These are phyloP conservation scores for Prenolepis imparis DNA, from an alignment of 2,888 invertebrate genomes.

Conservation along the genomic window DNA sequence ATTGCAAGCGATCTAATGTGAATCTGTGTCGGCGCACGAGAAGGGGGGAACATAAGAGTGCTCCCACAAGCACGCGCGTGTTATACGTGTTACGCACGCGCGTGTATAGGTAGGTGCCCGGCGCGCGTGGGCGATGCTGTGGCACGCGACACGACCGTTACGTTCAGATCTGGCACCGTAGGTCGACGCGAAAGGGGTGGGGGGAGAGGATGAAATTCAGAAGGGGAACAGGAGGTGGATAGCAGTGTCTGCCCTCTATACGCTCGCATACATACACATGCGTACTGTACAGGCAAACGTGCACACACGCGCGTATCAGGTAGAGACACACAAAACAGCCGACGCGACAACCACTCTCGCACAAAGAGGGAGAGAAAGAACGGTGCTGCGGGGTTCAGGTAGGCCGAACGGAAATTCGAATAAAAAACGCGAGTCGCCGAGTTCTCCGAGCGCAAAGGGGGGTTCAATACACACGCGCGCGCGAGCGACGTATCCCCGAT, in stretches of 20 bases:
- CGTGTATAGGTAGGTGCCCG: slow-evolving; percentile 78
- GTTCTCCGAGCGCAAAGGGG: slow-evolving; percentile 19
- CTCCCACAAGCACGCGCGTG: slow-evolving; percentile 49
- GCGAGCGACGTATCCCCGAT: slow-evolving; percentile 55
- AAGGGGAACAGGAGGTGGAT: slow-evolving; percentile 72
- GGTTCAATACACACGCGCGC: slow-evolving; percentile 45
- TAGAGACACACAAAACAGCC: slow-evolving; percentile 40
- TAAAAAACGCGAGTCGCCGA: slow-evolving; percentile 66
- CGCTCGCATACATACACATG: slow-evolving; percentile 61
- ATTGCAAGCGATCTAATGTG: slow-evolving; percentile 61
- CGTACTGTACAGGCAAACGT: slow-evolving; percentile 16
- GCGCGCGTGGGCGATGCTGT: slow-evolving; percentile 86
- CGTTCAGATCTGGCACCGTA: slow-evolving; percentile 80
- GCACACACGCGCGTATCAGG: slow-evolving; percentile 14
- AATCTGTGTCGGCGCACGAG: slow-evolving; percentile 43
- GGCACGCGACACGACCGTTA: slow-evolving; percentile 87
- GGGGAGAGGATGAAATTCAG: slow-evolving; percentile 76
- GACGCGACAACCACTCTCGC: slow-evolving; percentile 44
- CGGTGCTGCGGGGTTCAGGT: slow-evolving; percentile 64
- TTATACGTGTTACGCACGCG: slow-evolving; percentile 56
- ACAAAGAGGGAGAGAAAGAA: slow-evolving; percentile 46
- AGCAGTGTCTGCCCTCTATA: slow-evolving; percentile 43
- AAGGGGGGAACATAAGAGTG: slow-evolving; percentile 21
- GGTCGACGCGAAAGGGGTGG: slow-evolving; percentile 76
- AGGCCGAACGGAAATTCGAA: slow-evolving; percentile 74